Evolutionary conservation across 2,113 vertebrate genomes (phyloP).

Genomic region (Platycercus adscitus): DNA sequence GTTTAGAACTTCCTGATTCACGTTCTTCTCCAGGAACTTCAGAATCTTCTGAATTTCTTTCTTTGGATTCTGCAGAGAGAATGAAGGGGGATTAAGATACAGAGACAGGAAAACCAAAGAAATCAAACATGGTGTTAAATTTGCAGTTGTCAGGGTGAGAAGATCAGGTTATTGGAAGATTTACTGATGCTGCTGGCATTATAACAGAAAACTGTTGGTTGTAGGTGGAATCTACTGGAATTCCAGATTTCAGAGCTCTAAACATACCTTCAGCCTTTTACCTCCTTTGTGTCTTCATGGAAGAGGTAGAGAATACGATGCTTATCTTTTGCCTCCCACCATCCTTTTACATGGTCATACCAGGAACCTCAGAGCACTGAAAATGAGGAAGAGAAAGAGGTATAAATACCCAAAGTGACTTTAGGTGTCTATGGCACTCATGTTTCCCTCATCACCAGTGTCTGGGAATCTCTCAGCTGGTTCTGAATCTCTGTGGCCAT

Average conservation of each 20-base stretch:
- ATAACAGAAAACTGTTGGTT: background rate
- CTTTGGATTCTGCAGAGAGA: constrained; percentile 61
- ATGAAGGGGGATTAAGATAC: background rate
- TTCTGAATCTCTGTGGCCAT: background rate
- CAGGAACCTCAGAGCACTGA: constrained; percentile 82
- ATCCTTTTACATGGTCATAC: constrained; percentile 80
- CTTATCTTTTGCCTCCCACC: constrained; percentile 78
- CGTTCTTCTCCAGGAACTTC: constrained; percentile 63
- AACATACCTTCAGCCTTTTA: constrained; percentile 7
- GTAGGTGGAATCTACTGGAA: background rate
- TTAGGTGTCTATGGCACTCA: background rate
- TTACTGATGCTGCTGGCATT: background rate
- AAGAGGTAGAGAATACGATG: constrained; percentile 78
- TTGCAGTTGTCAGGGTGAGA: background rate
- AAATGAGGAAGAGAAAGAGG: background rate
- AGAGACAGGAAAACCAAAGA: background rate
- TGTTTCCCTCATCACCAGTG: background rate
- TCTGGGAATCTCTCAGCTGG: background rate
- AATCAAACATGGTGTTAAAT: background rate
- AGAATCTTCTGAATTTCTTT: constrained; percentile 65
- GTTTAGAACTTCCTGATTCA: constrained; percentile 42
- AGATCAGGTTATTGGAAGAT: background rate
- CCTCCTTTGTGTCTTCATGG: constrained; percentile 81
- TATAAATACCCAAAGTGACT: background rate
- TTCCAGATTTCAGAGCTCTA: background rate